phyloP scores from a whole-genome alignment of 2,888 invertebrate genomes.

The Meliscaeva auricollis region DNA sequence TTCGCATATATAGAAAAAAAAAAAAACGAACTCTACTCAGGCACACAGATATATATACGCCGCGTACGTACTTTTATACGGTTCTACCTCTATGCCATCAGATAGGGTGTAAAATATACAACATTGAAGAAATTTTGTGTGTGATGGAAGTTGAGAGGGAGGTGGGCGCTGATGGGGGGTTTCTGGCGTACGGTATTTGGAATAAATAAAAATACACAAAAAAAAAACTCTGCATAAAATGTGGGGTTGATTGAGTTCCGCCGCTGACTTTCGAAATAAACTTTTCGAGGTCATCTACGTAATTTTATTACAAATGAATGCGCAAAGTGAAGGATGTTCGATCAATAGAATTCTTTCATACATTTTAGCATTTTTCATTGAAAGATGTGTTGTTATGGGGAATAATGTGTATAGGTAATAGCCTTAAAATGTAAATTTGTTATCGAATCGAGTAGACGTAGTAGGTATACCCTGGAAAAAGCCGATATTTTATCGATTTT shows the following conservation, averaged over 20 bases:
- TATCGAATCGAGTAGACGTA: background rate
- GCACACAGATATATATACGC: conserved; percentile 19
- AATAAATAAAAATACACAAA: conserved; percentile 5
- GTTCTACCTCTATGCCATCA: background rate
- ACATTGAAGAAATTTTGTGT: conserved; percentile 31
- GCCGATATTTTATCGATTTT: background rate
- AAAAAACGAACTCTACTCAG: background rate
- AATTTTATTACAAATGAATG: conserved; percentile 69
- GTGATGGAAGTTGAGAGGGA: conserved; percentile 1
- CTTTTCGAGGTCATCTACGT: conserved; percentile 76
- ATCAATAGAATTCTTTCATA: conserved; percentile 68
- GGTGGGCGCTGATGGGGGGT: background rate
- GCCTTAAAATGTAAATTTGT: conserved; percentile 2
- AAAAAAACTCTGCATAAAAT: conserved; percentile 41
- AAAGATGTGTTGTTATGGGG: background rate
- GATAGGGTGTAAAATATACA: conserved; percentile 26
- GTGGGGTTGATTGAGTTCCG: conserved; percentile 52
- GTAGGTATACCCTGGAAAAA: background rate
- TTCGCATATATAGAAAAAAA: conserved; percentile 26
- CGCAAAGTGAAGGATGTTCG: conserved; percentile 65
- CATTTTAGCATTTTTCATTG: conserved; percentile 4
- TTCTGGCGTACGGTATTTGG: background rate
- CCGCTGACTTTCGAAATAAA: conserved; percentile 56
- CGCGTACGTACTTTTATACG: no score
- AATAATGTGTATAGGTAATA: background rate